Conservation (phyloP, 2,797 vertebrate species). For the Sebastes glaucus region DNA sequence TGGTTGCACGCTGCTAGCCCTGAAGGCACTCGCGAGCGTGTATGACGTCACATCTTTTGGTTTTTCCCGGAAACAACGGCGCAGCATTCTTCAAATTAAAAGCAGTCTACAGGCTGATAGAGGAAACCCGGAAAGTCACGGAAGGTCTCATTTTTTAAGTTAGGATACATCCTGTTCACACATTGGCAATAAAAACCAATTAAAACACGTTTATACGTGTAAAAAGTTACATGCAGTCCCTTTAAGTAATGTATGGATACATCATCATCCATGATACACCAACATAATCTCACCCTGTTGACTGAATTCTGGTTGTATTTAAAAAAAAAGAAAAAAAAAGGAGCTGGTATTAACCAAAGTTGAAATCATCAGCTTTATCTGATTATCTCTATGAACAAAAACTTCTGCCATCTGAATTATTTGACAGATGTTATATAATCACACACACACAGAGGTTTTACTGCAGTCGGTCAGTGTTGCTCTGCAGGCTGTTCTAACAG, state of each 20-base stretch:
- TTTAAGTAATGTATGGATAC: background rate
- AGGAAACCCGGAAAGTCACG: accelerated
- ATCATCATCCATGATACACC: background rate
- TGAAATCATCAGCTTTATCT: background rate
- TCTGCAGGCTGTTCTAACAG: background rate
- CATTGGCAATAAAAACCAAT: accelerated
- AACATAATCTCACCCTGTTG: background rate
- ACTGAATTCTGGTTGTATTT: background rate
- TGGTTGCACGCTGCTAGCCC: no score
- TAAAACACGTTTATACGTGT: no score
- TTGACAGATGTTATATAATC: background rate
- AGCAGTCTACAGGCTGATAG: no score
- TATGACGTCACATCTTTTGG: no score
- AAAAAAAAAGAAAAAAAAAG: background rate
- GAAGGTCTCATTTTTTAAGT: no score
- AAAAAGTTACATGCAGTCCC: accelerated
- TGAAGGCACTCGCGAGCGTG: no score
- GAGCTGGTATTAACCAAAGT: background rate
- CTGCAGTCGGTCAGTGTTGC: background rate
- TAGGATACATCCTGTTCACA: no score
- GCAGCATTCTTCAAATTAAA: accelerated
- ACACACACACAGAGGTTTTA: background rate
- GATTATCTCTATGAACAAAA: background rate
- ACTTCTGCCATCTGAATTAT: background rate
- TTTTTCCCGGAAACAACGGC: no score